Base-by-base conservation (phyloP, 2,113 vertebrate species). In the Zosterops lateralis region DNA sequence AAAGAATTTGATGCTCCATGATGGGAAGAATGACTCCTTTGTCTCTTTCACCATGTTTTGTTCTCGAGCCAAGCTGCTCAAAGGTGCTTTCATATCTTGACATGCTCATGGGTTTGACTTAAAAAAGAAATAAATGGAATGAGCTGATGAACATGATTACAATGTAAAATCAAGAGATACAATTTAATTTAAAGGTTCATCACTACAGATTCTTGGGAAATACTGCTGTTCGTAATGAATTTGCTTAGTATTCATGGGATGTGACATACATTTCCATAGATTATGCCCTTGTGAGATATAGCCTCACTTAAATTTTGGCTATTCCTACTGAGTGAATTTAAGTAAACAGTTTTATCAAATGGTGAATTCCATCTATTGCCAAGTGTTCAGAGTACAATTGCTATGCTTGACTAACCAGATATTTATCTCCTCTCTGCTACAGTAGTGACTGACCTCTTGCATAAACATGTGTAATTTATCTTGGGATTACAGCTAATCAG, bases 281-380 rank as follows among this genome's bases (percentile, higher is more conserved):
- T 93, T 94, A 81, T 70, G 60, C 51, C 67, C 66, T 42, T 81
- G 53, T 88, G 92, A 91, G 44, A 80, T 83, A 90, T 19, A 91
- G 64, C 47, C 38, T 92, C 83, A 82, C 73, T 95, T 95, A 92
- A 93, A 65, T 3, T 9, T 47, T 90, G 73, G 51, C 51, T 92
- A 80, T 62, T 74, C 92, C 60, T 90, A 86, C 38, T 45, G 56
- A 86, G 28, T 71, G 29, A 71, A 72, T 84, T 86, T 66, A 64
- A 78, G 66, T 73, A 95, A 95, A 91, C 60, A 86, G 38, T 92
- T 91, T 89, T 74, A 92, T 92, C 61, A 91, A 84, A 92, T 44
- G 14, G 61, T 56, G 56, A 68, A 58, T 83, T 92, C 47, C 51
- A 54, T 56, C 50, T 64, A 90, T 53, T 90, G 70, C 50, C 47